Conservation (phyloP, 2,888 invertebrate genomes). For the Noctua comes region DNA sequence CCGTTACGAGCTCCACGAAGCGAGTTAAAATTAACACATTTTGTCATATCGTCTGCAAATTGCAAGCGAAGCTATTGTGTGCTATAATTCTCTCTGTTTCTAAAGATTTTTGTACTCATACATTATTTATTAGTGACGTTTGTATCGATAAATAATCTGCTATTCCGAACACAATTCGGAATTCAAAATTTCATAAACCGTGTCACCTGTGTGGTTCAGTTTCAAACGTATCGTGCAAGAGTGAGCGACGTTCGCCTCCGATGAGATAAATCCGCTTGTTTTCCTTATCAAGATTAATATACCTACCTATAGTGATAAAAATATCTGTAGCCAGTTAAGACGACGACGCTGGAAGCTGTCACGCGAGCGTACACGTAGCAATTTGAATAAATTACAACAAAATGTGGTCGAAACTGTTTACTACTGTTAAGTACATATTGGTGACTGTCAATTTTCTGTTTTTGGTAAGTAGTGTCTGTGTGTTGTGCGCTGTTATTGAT, state of each 20-base stretch:
- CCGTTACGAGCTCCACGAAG: slow-evolving; percentile 36
- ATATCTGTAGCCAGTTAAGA: slow-evolving; percentile 80
- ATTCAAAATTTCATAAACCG: slow-evolving; percentile 21
- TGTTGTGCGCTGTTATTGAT: slow-evolving; percentile 7
- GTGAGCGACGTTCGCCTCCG: slow-evolving; percentile 58
- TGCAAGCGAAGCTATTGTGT: slow-evolving; percentile 59
- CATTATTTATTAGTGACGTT: slow-evolving; percentile 13
- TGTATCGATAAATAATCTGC: slow-evolving; percentile 17
- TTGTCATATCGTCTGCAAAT: slow-evolving; percentile 60
- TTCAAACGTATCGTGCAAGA: slow-evolving; percentile 48
- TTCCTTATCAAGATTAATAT: slow-evolving; percentile 88
- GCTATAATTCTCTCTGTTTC: slow-evolving; percentile 15
- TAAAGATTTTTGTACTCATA: not conserved
- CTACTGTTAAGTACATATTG: slow-evolving; percentile 86
- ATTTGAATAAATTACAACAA: slow-evolving; percentile 69
- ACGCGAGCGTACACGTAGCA: slow-evolving; percentile 68
- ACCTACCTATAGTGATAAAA: slow-evolving; percentile 82
- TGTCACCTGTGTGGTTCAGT: slow-evolving; percentile 40
- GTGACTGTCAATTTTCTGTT: slow-evolving; percentile 85
- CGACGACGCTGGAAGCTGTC: slow-evolving; percentile 74
- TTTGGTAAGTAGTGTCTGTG: slow-evolving; percentile 80
- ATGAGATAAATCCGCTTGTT: slow-evolving; percentile 85
- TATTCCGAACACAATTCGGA: slow-evolving; percentile 6
- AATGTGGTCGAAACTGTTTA: slow-evolving; percentile 87
- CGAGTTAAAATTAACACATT: slow-evolving; percentile 63